These are phyloP conservation scores for Ondatra zibethicus DNA, from an alignment of 2,113 vertebrate species.

Conservation along the genomic window DNA sequence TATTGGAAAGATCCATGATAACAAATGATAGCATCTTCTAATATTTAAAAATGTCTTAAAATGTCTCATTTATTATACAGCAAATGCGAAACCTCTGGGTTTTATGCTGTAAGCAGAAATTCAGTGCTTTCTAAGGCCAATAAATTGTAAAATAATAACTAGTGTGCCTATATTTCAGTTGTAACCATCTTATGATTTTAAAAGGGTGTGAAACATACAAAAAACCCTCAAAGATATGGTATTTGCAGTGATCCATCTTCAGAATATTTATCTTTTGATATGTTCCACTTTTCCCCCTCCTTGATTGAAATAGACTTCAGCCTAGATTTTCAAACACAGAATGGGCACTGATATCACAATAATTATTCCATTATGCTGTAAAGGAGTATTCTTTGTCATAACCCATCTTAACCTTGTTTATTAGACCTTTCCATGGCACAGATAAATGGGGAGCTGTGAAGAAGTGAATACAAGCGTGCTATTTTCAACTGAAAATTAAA, in stretches of 20 bases:
- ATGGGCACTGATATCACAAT: slow-evolving; percentile 20
- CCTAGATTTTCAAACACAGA: slow-evolving; percentile 31
- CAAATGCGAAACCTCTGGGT: background rate
- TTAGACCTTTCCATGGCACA: slow-evolving; percentile 32
- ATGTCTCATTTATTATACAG: background rate
- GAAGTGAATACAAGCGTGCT: background rate
- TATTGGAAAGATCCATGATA: slow-evolving; percentile 31
- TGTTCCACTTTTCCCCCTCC: background rate
- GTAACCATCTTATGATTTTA: background rate
- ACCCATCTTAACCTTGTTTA: slow-evolving; percentile 30
- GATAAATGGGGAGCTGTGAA: background rate
- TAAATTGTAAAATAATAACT: background rate
- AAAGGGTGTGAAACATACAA: slow-evolving; percentile 16
- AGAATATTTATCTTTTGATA: slow-evolving; percentile 43
- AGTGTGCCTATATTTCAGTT: background rate
- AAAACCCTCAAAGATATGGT: background rate
- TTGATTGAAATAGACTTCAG: slow-evolving; percentile 32
- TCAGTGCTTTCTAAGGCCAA: background rate
- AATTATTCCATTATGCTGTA: slow-evolving; percentile 35
- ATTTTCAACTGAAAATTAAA: background rate
- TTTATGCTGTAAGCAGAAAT: slow-evolving; percentile 36
- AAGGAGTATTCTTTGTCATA: background rate
- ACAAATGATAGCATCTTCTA: background rate
- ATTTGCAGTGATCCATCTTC: slow-evolving; percentile 16
- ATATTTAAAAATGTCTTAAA: slow-evolving; percentile 7